Conservation (phyloP, 2,797 vertebrate genomes). For the Pangasius larnaudii region DNA sequence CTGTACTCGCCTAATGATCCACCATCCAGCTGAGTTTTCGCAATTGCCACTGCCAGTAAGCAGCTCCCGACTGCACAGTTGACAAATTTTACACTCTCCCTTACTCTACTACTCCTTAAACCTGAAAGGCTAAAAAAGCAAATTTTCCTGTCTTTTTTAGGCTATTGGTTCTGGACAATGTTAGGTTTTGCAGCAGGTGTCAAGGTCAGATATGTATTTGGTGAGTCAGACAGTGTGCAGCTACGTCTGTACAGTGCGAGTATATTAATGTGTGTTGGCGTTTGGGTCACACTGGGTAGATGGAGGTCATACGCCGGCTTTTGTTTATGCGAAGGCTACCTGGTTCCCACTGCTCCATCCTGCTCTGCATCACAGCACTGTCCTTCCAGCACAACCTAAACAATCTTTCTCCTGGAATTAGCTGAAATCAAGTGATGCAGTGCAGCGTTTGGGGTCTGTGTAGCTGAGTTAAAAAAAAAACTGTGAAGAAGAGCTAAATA, state of each 20-base stretch:
- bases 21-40: not conserved
- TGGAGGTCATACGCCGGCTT: slow-evolving; percentile 41
- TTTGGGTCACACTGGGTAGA: slow-evolving; percentile 9
- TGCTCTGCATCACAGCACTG: not conserved
- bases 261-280: not conserved
- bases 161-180: not conserved
- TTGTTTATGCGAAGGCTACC: slow-evolving; percentile 34
- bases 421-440: not conserved
- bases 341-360: not conserved
- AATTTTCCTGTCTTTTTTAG: not conserved
- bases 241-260: not conserved
- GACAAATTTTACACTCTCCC: not conserved
- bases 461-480: not conserved
- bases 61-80: not conserved
- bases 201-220: not conserved
- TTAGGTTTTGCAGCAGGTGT: not conserved
- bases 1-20: too few species aligned
- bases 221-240: not conserved
- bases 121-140: not conserved
- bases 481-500: not conserved
- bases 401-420: not conserved
- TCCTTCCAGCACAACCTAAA: not conserved
- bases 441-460: not conserved
- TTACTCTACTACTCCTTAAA: not conserved
- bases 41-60: not conserved